Percentiles rank a stretch among this genome's conserved stretches.
Conservation (phyloP, 2,888 invertebrate species). For the Alviniconcha strummeri region DNA sequence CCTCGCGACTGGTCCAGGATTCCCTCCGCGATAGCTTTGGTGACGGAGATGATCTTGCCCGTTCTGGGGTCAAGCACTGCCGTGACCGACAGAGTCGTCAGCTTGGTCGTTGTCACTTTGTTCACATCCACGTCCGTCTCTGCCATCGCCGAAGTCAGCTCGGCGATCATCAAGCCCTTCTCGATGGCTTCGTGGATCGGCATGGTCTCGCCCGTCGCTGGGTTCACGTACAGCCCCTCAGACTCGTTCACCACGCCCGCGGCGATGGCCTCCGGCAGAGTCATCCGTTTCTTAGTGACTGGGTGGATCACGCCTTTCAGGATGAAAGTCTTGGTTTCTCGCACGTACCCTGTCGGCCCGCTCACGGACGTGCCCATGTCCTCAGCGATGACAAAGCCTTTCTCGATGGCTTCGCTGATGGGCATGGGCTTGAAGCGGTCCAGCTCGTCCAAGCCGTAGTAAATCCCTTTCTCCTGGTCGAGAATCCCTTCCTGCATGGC, state of each 20-base stretch:
- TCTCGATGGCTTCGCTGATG: constrained; percentile 87
- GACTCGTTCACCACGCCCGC: constrained; percentile 91
- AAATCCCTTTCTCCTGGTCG: constrained; percentile 78
- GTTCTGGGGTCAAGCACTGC: constrained; percentile 82
- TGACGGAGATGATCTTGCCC: constrained; percentile 83
- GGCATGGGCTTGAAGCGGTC: constrained; percentile 83
- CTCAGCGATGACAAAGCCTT: constrained; percentile 83
- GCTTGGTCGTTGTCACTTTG: constrained; percentile 77
- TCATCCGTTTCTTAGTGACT: constrained; percentile 81
- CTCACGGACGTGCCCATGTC: constrained; percentile 92
- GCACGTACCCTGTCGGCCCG: constrained; percentile 85
- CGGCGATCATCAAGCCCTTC: constrained; percentile 81
- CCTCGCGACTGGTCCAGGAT: constrained; percentile 90
- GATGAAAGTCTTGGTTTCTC: constrained; percentile 65
- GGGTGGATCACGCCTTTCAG: constrained; percentile 79
- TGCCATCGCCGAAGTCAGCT: constrained; percentile 75
- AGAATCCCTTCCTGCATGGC: constrained; percentile 83
- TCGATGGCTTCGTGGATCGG: constrained; percentile 89
- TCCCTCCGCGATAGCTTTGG: constrained; percentile 94
- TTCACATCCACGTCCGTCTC: constrained; percentile 91
- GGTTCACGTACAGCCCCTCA: constrained; percentile 78
- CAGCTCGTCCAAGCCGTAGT: constrained; percentile 73
- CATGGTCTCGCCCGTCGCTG: constrained; percentile 85
- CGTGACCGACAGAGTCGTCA: constrained; percentile 67
- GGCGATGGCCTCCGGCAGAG: constrained; percentile 93